Base-by-base conservation (phyloP, 2,797 vertebrate genomes). In the Myoxocephalus aenaeus region DNA sequence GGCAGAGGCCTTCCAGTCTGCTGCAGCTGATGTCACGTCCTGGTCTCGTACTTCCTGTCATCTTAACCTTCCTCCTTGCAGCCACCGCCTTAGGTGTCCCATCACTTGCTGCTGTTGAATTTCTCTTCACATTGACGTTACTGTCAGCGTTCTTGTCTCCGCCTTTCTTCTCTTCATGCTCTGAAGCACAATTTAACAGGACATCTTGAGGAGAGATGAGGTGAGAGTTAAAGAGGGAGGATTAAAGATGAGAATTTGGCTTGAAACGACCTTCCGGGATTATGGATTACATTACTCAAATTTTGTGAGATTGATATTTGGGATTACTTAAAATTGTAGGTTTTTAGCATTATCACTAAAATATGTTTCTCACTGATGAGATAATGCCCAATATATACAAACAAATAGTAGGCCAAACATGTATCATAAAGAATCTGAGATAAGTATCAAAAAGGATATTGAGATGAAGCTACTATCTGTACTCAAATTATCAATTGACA, bases 1-100 rank as follows among this genome's bases (percentile, higher is more conserved):
- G 94, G 82, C 91, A 94, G 80, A 93, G 85, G 44, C 91, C 88
- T 61, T 87, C 89, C 14, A 90, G 48, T 50, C 64, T 76, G 17
- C 54, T 70, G 64, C 89, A 94, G 75, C 50, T 29, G 32, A 61
- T 29, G 53, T 92, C 81, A 29, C 57, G 56, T 57, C 59, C 75
- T 2, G 65, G 36, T 56, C 46, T 38, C 7, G 44, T 51, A 40
- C 48, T 73, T 78, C 72, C 75, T 11, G 70, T 58, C 71, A 76
- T 85, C 65, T 72, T 86, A 20, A 64, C 70, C 48, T 73, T 83
- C 81, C 77, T 76, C 53, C 50, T 83, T 3, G 1, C 25, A 68
- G 53, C 44, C 59, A 20, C 50, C 25, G 51, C 25, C 44, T 62
- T 22, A 5, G 18, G 50, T 64, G n/a, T 80, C 58, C 65, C 27